Evolutionary conservation across 2,113 vertebrate genomes (phyloP).

Genomic region (Chascanopsetta lugubris): DNA sequence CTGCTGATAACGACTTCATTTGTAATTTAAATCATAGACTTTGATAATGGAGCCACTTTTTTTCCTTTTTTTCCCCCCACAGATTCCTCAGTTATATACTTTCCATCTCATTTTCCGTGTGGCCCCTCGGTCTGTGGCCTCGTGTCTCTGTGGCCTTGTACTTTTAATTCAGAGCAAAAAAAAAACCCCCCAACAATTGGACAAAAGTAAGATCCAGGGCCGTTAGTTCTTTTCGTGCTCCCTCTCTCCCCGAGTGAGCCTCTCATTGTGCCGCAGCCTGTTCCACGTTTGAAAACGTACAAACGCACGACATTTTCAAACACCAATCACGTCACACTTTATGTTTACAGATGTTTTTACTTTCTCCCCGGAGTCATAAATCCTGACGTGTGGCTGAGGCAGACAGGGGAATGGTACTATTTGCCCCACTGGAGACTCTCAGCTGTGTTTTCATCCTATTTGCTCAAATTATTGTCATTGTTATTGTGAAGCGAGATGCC

Average conservation of each 20-base stretch:
- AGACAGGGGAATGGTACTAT: neutral
- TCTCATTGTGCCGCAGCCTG: neutral
- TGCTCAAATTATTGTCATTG: slow-evolving; percentile 13
- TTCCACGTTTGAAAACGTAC: neutral
- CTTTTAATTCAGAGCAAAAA: neutral
- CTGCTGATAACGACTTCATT: slow-evolving; percentile 32
- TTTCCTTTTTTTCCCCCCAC: slow-evolving; percentile 20
- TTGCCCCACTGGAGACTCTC: slow-evolving; percentile 14
- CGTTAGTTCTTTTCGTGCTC: slow-evolving; percentile 7
- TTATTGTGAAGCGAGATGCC: slow-evolving; percentile 1
- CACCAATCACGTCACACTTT: neutral
- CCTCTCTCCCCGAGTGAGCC: neutral
- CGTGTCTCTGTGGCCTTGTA: neutral
- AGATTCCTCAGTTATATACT: slow-evolving; percentile 22
- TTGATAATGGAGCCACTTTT: slow-evolving; percentile 17
- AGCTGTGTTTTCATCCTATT: slow-evolving; percentile 11
- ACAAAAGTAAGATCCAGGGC: slow-evolving; percentile 9
- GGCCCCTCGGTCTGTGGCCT: neutral
- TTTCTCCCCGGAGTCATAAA: slow-evolving; percentile 19
- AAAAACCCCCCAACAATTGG: neutral
- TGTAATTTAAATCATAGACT: slow-evolving; percentile 34
- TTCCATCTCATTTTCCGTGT: neutral
- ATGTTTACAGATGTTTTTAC: neutral
- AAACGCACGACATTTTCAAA: neutral
- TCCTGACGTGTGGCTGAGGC: neutral